Conservation (phyloP, 2,113 vertebrate species). For the Oreochromis tanganicae region DNA sequence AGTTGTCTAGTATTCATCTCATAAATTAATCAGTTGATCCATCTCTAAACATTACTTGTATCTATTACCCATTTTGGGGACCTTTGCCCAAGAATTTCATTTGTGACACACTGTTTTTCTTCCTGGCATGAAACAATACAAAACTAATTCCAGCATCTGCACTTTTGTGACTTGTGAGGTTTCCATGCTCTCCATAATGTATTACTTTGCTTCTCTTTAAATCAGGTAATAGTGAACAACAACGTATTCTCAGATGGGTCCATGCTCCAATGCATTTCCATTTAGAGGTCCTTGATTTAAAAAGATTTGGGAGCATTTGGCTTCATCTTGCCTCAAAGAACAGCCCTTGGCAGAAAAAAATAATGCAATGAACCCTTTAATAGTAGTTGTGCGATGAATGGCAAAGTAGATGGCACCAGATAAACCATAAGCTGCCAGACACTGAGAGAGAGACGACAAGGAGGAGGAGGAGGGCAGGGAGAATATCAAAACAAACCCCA, state of each 20-base stretch:
- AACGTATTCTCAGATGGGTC: not conserved
- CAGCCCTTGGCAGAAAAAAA: conserved; percentile 10
- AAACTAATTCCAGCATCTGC: not conserved
- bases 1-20: not conserved
- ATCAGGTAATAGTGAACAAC: not conserved
- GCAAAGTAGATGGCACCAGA: conserved; percentile 35
- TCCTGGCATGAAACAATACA: not conserved
- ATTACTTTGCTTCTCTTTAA: not conserved
- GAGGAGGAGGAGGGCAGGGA: not conserved
- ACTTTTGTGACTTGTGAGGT: not conserved
- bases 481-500: conserved; percentile 21
- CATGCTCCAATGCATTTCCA: conserved; percentile 35
- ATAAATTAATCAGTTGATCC: not conserved
- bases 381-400: conserved; percentile 11
- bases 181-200: not conserved
- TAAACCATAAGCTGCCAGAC: conserved; percentile 24
- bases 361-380: conserved; percentile 17
- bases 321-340: not conserved
- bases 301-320: conserved; percentile 21
- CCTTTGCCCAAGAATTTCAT: not conserved
- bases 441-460: not conserved
- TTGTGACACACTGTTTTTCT: not conserved
- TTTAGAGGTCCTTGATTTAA: conserved; percentile 24
- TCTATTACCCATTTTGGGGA: not conserved
- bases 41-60: not conserved